Evolutionary conservation across 2,113 vertebrate species (phyloP).

Genomic region (Danio rerio): GRCz12tu NC_133176.1:3341001-3341500

Average conservation of each 20-base stretch:
- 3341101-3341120: constrained; percentile 71
- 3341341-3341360: background rate
- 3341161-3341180: constrained; percentile 11
- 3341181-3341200: constrained; percentile 14
- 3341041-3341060: constrained; percentile 44
- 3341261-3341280: background rate
- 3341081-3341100: constrained; percentile 66
- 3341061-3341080: constrained; percentile 70
- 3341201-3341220: background rate
- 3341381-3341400: background rate
- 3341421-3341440: too few species aligned
- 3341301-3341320: background rate
- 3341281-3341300: background rate
- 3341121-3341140: constrained; percentile 65
- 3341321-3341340: background rate
- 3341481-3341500: too few species aligned
- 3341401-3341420: too few species aligned
- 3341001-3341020: constrained; percentile 6
- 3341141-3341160: constrained; percentile 62
- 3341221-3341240: background rate
- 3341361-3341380: background rate
- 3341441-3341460: background rate
- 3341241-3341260: background rate
- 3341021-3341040: constrained; percentile 37
- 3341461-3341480: too few species aligned